Percentiles rank a stretch among this genome's conserved stretches.
phyloP scores from a whole-genome alignment of 2,797 vertebrate species.

The Lophotriccus pileatus region DNA sequence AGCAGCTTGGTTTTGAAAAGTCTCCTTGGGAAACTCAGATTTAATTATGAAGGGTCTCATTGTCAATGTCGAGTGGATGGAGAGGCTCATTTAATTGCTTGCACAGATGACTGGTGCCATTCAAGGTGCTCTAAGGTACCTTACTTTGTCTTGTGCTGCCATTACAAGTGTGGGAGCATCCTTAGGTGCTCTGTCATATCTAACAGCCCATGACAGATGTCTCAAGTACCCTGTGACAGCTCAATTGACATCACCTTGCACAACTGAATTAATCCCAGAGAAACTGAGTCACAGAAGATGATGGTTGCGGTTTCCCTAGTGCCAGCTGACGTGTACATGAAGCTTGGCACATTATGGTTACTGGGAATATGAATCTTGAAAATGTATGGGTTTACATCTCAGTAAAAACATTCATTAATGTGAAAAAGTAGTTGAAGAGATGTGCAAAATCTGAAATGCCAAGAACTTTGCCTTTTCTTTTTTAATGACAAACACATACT shows the following conservation, averaged over 20 bases:
- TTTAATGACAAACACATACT: not conserved
- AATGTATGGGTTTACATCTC: not conserved
- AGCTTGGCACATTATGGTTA: not conserved
- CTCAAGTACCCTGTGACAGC: not conserved
- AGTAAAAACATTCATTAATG: not conserved
- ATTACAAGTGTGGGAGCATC: fast-evolving
- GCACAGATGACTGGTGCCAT: not conserved
- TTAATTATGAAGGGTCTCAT: not conserved
- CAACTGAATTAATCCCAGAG: not conserved
- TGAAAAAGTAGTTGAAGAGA: not conserved
- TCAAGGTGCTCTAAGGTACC: not conserved
- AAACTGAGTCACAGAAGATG: not conserved
- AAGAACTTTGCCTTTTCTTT: not conserved
- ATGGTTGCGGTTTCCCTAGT: not conserved
- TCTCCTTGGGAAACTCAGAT: fast-evolving
- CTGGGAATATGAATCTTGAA: not conserved
- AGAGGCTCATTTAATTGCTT: not conserved
- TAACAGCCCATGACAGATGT: not conserved
- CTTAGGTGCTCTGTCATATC: fast-evolving
- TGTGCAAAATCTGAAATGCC: not conserved
- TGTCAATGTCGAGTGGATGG: not conserved
- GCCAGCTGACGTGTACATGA: not conserved
- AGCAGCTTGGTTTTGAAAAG: not conserved
- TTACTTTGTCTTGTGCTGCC: not conserved
- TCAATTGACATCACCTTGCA: not conserved